Conservation (phyloP, 2,113 vertebrate species). For the Pterocles gutturalis region DNA sequence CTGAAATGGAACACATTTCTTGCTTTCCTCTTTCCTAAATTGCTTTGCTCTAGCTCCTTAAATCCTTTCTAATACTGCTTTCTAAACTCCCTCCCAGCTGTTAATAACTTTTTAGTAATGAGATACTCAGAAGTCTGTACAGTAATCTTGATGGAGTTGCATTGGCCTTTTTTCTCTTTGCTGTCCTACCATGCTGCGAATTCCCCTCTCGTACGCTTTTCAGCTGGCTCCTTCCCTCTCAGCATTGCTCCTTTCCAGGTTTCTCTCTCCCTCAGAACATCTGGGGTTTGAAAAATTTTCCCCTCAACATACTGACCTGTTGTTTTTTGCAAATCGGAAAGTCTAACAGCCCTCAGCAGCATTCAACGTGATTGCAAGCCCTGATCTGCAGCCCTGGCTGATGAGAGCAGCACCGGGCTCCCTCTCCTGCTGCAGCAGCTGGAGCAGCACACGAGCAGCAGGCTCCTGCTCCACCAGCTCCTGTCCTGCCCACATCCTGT, state of each 20-base stretch:
- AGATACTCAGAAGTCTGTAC: background rate
- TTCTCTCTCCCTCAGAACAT: background rate
- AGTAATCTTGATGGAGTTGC: background rate
- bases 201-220: background rate
- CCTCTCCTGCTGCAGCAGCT: background rate
- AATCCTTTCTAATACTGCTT: background rate
- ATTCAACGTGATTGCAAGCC: background rate
- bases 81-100: background rate
- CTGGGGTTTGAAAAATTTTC: background rate
- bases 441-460: accelerated
- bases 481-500: background rate
- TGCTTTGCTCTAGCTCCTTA: background rate
- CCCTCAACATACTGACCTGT: background rate
- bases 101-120: background rate
- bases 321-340: background rate
- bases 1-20: background rate
- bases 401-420: background rate
- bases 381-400: background rate
- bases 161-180: background rate
- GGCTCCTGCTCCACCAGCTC: background rate
- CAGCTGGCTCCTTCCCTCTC: background rate
- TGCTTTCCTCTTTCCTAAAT: background rate
- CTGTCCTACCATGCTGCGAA: background rate
- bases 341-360: background rate
- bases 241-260: background rate